Evolutionary conservation across 1,140 invertebrate species (phyloP), one percentile per base, ranked within the genome.

Genomic region (Drosophila athabasca): DNA sequence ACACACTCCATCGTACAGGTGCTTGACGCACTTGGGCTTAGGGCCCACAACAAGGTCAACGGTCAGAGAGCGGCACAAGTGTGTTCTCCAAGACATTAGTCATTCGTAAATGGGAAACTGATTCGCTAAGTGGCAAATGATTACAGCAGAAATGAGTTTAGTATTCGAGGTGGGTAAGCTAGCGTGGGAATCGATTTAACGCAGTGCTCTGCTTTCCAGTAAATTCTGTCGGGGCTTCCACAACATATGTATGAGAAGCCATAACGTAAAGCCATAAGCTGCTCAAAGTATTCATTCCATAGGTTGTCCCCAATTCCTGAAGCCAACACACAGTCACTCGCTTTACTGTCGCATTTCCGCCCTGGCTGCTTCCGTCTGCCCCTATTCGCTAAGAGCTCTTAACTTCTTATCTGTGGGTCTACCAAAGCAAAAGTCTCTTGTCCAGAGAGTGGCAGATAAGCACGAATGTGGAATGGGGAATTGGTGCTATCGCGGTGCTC

Each of bases 41-140:
- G 66, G 35, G 9, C 71, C 67, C 35, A 61, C 59, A 81, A 75
- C 82, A 79, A 82, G 82, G 82, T 66, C 70, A 79, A 73, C 80
- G 80, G 80, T 80, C 80, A 76, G 24, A 49, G 52, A 54, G 54
- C 62, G 19, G 57, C 46, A 45, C 45, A 58, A 48, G 57, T 43
- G 26, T 43, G 24, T 68, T 76, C 22, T 24, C 43, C 59, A 44
- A 8, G 31, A 31, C 66, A 87, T 87, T 82, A 79, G 78, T 85
- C 78, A 85, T 76, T 78, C 62, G 62, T 49, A 72, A 62, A 46
- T 26, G 35, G n/a, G 45, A 52, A 26, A 24, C 35, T 52, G 22
- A 44, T 35, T 15, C 15, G 26, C 19, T 26, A 26, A 26, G 24
- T 26, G 24, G 24, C 62, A 64, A 73, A 49, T 49, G 31, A 69